A percentile compares a stretch with the other conserved stretches of the same genome.
phyloP scores from a whole-genome alignment of 2,113 vertebrate species.

The Marcusenius ussheri region DNA sequence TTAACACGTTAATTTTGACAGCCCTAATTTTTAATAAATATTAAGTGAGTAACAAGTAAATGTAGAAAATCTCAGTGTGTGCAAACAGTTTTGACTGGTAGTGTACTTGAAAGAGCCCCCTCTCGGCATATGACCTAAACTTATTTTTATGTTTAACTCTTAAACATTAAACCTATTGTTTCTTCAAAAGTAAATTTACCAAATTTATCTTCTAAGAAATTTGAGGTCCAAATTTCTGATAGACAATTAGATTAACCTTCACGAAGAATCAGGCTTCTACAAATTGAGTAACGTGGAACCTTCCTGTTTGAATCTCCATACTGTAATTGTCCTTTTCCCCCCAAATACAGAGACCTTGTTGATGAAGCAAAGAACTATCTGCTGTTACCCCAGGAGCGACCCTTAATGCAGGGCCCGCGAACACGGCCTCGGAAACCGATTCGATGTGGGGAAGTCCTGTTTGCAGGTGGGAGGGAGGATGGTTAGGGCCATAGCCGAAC shows the following conservation, averaged over 20 bases:
- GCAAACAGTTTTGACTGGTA: no score
- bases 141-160: not conserved
- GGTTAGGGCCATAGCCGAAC: not conserved
- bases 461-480: constrained; percentile 71
- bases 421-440: constrained; percentile 93
- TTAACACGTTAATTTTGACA: no score
- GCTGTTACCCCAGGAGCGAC: constrained; percentile 90
- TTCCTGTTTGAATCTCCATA: no score
- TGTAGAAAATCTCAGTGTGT: not conserved
- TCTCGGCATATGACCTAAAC: not conserved
- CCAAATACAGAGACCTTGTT: constrained; percentile 78
- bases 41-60: not conserved
- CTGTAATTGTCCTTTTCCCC: not conserved
- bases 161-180: not conserved
- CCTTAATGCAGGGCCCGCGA: constrained; percentile 92
- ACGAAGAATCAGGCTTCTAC: not conserved
- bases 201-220: not conserved
- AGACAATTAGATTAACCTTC: not conserved
- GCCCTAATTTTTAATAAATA: no score
- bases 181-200: not conserved
- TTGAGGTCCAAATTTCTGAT: not conserved
- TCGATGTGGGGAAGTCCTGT: constrained; percentile 94
- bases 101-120: no score
- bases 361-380: constrained; percentile 98
- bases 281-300: no score